Evolutionary conservation across 2,113 vertebrate genomes (phyloP), one percentile per base, ranked within the genome.

Genomic region (Nothobranchius furzeri): DNA sequence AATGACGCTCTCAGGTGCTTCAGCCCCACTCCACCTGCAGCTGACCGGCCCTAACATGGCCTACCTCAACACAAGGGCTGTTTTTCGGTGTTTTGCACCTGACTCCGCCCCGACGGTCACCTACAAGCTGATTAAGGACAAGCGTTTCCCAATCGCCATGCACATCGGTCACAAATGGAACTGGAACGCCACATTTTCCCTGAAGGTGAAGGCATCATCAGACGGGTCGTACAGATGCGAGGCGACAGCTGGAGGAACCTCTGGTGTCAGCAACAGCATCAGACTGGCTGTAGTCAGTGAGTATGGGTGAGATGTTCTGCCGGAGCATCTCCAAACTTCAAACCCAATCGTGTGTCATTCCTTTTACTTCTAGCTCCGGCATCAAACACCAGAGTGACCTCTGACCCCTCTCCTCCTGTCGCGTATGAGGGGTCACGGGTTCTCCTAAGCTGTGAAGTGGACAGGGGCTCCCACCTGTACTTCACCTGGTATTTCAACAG

Each of bases 401-500:
- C 91, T 40, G 82, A 87, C 0, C 91, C 90, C 6, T 77, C 42
- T 37, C 91, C 90, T 0, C 77, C 91, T 0, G 53, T 78, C 15
- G 57, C 68, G 4, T 91, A 84, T 0, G 91, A 92, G 73, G 91
- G 88, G 1, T 83, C 83, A 0, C 48, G 12, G 15, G 17, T 94
- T 3, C n/a, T 61, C 17, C 81, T 94, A 63, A 73, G 49, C 64
- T 94, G 93, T 60, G 46, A 68, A 0, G 87, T 63, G 24, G 45
- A 36, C 46, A 71, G 2, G 17, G 93, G 92, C 2, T 88, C 91
- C 46, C 81, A 91, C 68, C 88, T 93, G 12, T 82, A 65, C 75
- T 94, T 88, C 75, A 79, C 36, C 4, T 94, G 92, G 92, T 87
- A 87, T 70, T 88, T 87, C 70, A 85, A 93, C 75, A 69, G 46